These are phyloP conservation scores for Chelonus formosanus DNA, from an alignment of 2,888 invertebrate species.

Conservation along the genomic window DNA sequence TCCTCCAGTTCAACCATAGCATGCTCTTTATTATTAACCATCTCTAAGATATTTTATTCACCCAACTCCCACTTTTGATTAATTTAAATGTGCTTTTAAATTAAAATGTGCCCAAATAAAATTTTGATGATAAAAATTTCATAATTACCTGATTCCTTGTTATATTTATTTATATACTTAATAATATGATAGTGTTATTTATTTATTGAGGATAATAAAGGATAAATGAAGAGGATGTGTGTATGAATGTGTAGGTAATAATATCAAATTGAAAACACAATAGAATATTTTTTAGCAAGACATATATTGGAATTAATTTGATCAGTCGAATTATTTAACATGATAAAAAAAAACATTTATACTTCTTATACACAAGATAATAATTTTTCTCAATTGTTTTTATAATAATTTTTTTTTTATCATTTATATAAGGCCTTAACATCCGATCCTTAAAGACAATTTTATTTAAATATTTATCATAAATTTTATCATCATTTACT, in stretches of 20 bases:
- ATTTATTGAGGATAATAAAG: neutral
- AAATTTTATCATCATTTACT: neutral
- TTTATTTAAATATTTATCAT: neutral
- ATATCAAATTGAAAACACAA: constrained; percentile 50
- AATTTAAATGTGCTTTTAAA: no score
- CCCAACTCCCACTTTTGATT: no score
- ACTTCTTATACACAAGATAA: neutral
- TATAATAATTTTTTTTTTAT: constrained; percentile 4
- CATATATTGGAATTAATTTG: constrained; percentile 32
- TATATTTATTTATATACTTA: constrained; percentile 12
- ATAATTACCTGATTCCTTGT: constrained; percentile 41
- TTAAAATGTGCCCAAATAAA: neutral
- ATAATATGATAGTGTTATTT: neutral
- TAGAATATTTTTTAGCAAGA: constrained; percentile 43
- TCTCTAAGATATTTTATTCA: no score
- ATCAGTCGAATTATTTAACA: constrained; percentile 16
- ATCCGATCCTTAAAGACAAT: neutral
- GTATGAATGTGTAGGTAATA: constrained; percentile 32
- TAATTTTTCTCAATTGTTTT: neutral
- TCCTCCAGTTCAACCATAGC: no score
- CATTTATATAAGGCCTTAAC: constrained; percentile 2
- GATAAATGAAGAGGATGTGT: constrained; percentile 22
- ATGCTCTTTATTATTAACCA: no score
- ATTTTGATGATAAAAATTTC: constrained; percentile 25
- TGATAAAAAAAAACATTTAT: constrained; percentile 12